phyloP scores from a whole-genome alignment of 1,140 invertebrate genomes.

The Heterodera carotae region DNA sequence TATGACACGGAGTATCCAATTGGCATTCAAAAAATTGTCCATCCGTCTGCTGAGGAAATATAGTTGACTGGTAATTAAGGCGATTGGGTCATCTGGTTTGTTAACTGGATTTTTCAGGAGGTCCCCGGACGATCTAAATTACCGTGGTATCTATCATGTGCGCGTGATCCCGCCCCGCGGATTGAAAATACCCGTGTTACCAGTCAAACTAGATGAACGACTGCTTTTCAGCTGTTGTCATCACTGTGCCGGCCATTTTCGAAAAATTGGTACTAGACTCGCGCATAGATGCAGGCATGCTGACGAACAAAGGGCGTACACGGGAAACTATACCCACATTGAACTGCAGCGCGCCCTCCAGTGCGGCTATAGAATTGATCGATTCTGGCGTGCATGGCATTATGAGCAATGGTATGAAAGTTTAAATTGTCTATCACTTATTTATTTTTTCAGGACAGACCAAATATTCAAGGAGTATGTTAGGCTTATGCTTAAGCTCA shows the following conservation, averaged over 20 bases:
- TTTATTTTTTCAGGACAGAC: background rate
- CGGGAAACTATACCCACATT: background rate
- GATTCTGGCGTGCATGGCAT: conserved; percentile 2
- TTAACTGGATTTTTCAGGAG: background rate
- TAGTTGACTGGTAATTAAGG: background rate
- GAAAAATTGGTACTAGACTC: background rate
- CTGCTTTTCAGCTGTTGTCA: background rate
- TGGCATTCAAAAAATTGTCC: background rate
- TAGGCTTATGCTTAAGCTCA: background rate
- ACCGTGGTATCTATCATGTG: background rate
- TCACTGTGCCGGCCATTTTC: background rate
- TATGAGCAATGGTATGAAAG: background rate
- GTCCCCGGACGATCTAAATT: background rate
- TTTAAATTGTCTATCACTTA: too few species aligned
- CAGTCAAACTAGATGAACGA: background rate
- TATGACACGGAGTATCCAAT: background rate
- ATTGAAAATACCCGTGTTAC: background rate
- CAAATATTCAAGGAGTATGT: conserved; percentile 8
- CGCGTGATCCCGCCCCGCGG: background rate
- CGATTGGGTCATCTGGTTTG: too few species aligned
- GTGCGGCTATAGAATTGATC: background rate
- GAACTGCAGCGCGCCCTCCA: background rate
- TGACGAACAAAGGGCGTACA: background rate
- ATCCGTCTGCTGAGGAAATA: background rate
- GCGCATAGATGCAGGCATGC: background rate